A percentile compares a stretch with the other conserved stretches of the same genome.
These are phyloP conservation scores for Xylota segnis DNA, from an alignment of 2,888 invertebrate species.

Conservation along the genomic window DNA sequence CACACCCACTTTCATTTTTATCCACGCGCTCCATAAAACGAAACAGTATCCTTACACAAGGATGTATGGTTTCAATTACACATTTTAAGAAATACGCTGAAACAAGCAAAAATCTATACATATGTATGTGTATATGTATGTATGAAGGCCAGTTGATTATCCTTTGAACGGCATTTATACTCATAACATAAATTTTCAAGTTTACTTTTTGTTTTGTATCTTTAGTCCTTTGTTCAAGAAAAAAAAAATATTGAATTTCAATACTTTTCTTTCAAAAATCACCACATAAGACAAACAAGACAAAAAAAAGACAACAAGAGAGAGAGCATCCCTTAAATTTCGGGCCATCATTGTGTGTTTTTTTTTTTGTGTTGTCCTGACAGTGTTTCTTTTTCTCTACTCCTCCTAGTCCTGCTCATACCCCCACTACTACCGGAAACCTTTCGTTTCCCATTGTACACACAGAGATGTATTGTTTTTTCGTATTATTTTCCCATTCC, in stretches of 20 bases:
- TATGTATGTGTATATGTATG: neutral
- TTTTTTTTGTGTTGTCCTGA: slow-evolving; percentile 21
- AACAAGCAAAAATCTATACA: slow-evolving; percentile 13
- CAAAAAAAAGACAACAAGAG: neutral
- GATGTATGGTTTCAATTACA: slow-evolving; percentile 46
- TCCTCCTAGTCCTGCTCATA: neutral
- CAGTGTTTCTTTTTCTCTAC: neutral
- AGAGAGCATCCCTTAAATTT: slow-evolving; percentile 16
- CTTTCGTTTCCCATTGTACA: slow-evolving; percentile 7
- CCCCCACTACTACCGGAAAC: slow-evolving; percentile 5
- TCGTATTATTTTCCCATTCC: neutral
- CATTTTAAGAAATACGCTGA: slow-evolving; percentile 15
- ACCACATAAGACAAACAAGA: neutral
- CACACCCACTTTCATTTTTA: slow-evolving; percentile 47
- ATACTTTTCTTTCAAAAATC: slow-evolving; percentile 7
- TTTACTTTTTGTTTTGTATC: neutral
- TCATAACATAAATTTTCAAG: slow-evolving; percentile 25
- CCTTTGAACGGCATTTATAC: slow-evolving; percentile 24
- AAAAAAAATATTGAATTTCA: slow-evolving; percentile 44
- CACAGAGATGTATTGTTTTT: neutral
- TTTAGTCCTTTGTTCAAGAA: neutral
- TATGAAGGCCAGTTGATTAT: slow-evolving; percentile 12
- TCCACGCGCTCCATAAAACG: slow-evolving; percentile 18
- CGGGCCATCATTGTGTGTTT: slow-evolving; percentile 26
- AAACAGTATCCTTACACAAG: slow-evolving; percentile 4